Base-by-base conservation (phyloP, 1,140 invertebrate genomes). In the Cecropterus lyciades region DNA sequence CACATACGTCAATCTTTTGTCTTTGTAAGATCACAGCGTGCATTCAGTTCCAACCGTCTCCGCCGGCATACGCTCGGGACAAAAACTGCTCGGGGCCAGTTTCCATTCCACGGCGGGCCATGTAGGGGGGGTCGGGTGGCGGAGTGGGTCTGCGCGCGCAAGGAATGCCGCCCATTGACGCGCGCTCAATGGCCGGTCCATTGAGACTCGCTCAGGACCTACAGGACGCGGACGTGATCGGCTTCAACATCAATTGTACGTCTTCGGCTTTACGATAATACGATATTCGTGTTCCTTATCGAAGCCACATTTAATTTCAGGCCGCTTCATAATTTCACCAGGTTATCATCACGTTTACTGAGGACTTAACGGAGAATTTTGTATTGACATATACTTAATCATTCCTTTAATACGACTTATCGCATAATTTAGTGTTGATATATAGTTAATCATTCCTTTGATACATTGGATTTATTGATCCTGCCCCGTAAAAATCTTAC, bases 131-230 rank as follows among this genome's bases (percentile, higher is more conserved):
- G 48, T 2, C 60, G 53, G 27, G 65, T 14, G 37, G 66, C 24
- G 57, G 45, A 45, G 27, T 30, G 72, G 16, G 53, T 60, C 62
- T 80, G 80, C 78, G 80, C 80, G 80, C 76, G 76, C 80, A 74
- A 75, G 63, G 69, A 72, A 77, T 73, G 73, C 60, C 55, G 72
- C 68, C 56, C 79, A 79, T 79, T 79, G 69, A 82, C 46, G 33
- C 67, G 57, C 40, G 60, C 69, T 76, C 72, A 81, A 75, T 76
- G 76, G 69, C 59, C 52, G 60, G 20, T 43, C 68, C 76, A 75
- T 73, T 75, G 68, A 75, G 52, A 30, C 20, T 45, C 43, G 13
- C 27, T 42, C n/a, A 59, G 53, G 56, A 48, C 24, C 17, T 17
- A 6, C 52, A 55, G 52, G 51, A 53, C 51, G 51, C 24, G 49